Evolutionary conservation across 2,888 invertebrate genomes (phyloP), one percentile per base, ranked within the genome.

Genomic region (Polylopha cassiicola): DNA sequence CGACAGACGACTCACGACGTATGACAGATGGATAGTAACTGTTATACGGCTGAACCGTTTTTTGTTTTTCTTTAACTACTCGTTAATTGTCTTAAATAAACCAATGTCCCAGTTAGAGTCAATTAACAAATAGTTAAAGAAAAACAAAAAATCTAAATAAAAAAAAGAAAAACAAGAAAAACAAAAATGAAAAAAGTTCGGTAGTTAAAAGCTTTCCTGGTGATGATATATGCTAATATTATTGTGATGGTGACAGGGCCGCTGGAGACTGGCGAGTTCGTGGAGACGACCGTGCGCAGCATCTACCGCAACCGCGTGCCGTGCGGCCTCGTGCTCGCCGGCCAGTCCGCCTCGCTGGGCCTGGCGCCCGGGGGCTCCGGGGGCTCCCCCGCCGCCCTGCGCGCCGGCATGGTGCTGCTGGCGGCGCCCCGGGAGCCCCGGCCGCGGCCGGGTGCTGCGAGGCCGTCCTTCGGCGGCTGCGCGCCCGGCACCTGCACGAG

Each of bases 221-320:
- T n/a, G n/a, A n/a, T n/a, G n/a, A n/a, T n/a, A n/a, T n/a, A n/a
- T n/a, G n/a, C n/a, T n/a, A n/a, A n/a, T n/a, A n/a, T n/a, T n/a
- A n/a, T n/a, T n/a, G n/a, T n/a, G n/a, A n/a, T n/a, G 6, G 0
- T 11, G 23, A 0, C 61, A 89, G 91, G 93, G 2, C 95, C 95
- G 0, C 70, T 94, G 46, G 90, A 91, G 18, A 89, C 92, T 56
- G 95, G 95, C 0, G 88, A 89, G 27, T 98, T 97, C 75, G 87
- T 89, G 31, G 87, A 90, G 4, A 94, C 94, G 0, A 86, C 84
- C 7, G 92, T 99, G 3, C 91, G 92, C 50, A 95, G 95, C 2
- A 90, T 99, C 37, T 96, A 98, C 76, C 88, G 98, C 3, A 97
- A 98, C 75, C 91, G 97, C 51, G 94, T 97, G 3, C 95, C 97